Evolutionary conservation across 1,140 invertebrate species (phyloP).

Genomic region (Hyles euphorbiae): DNA sequence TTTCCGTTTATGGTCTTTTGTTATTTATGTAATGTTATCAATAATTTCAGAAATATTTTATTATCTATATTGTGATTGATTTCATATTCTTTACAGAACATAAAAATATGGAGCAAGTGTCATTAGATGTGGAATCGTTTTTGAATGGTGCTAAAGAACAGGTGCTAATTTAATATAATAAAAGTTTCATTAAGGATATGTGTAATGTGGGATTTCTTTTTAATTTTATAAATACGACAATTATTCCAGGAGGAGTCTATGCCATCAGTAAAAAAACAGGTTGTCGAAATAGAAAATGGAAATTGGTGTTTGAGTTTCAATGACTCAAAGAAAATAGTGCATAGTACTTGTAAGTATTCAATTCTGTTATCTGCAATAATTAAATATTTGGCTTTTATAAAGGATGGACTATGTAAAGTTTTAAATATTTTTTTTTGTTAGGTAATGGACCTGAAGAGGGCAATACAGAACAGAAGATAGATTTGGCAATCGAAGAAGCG

Average conservation of each 20-base stretch:
- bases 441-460: constrained; percentile 28
- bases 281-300: background rate
- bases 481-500: constrained; percentile 27
- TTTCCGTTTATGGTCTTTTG: too few species aligned
- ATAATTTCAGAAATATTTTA: background rate
- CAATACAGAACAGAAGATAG: constrained; percentile 22
- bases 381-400: too few species aligned
- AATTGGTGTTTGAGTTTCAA: background rate
- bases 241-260: too few species aligned
- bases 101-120: constrained; percentile 9
- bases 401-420: too few species aligned
- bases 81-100: constrained; percentile 26
- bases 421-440: constrained; percentile 13
- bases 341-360: too few species aligned
- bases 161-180: constrained; percentile 20
- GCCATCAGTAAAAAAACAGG: too few species aligned
- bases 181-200: too few species aligned
- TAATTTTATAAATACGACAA: too few species aligned
- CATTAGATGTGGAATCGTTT: constrained; percentile 44
- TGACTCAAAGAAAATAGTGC: too few species aligned
- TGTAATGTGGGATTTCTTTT: too few species aligned
- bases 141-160: constrained; percentile 28
- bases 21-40: too few species aligned
- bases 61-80: background rate
- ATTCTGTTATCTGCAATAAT: too few species aligned